Evolutionary conservation across 2,797 vertebrate genomes (phyloP).

Genomic region (Rhinichthys osculus): DNA sequence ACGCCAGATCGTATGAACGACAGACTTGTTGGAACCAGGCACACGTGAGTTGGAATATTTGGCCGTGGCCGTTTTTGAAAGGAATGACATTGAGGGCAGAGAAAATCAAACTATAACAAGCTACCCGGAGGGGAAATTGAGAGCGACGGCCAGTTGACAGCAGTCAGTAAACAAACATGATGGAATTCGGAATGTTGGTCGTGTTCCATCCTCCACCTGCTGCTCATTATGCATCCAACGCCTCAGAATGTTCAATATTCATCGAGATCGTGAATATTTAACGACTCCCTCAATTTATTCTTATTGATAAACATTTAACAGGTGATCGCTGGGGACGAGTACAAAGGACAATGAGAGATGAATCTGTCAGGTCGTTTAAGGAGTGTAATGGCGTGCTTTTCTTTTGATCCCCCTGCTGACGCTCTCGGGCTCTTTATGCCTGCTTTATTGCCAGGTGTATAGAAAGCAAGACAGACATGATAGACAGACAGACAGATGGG

Average conservation of each 20-base stretch:
- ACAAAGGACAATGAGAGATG: constrained; percentile 34
- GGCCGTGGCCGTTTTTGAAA: background rate
- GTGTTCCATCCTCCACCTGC: constrained; percentile 23
- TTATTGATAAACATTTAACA: constrained; percentile 37
- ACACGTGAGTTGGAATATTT: background rate
- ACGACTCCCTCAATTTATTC: background rate
- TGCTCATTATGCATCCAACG: constrained; percentile 17
- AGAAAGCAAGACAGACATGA: background rate
- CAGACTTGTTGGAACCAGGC: background rate
- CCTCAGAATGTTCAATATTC: constrained; percentile 39
- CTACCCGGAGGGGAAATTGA: constrained; percentile 12
- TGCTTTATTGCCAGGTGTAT: background rate
- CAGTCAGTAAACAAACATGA: constrained; percentile 46
- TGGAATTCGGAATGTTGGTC: constrained; percentile 6
- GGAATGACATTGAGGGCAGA: constrained; percentile 25
- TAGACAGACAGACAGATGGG: background rate
- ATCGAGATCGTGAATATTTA: constrained; percentile 22
- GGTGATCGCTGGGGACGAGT: background rate
- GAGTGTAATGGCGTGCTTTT: constrained; percentile 5
- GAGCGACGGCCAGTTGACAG: constrained; percentile 25
- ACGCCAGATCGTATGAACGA: background rate
- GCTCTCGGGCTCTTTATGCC: background rate
- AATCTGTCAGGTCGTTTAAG: background rate
- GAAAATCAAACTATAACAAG: constrained; percentile 24
- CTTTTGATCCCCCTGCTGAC: background rate